A percentile compares a stretch with the other conserved stretches of the same genome.
These are phyloP conservation scores for Drosophila aff. DNA, from an alignment of 1,140 invertebrate genomes.

Conservation along the genomic window DNA sequence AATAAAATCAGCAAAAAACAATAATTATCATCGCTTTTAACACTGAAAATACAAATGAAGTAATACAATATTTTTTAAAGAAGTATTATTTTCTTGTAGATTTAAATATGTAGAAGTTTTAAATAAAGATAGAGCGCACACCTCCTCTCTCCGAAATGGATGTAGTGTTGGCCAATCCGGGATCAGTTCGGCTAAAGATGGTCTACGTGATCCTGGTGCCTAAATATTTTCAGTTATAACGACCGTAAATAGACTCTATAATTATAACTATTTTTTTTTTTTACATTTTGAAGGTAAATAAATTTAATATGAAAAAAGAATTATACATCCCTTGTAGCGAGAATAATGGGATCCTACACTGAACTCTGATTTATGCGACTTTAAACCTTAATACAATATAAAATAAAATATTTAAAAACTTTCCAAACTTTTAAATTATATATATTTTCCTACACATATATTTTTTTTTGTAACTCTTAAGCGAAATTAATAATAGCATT, in stretches of 20 bases:
- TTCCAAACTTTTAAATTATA: background rate
- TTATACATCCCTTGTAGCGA: background rate
- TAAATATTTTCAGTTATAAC: conserved; percentile 76
- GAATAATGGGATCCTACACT: background rate
- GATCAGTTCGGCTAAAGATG: conserved; percentile 96
- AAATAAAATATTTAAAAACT: background rate
- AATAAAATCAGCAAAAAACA: conserved; percentile 34
- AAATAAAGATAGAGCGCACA: conserved; percentile 62
- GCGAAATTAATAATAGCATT: background rate
- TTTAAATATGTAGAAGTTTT: conserved; percentile 11
- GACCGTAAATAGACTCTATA: conserved; percentile 6
- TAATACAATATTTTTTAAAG: conserved; percentile 9
- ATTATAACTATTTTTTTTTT: background rate
- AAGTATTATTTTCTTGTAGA: conserved; percentile 9
- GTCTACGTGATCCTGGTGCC: conserved; percentile 90
- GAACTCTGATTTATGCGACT: too few species aligned
- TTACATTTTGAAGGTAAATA: background rate
- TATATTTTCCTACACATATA: background rate
- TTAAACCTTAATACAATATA: background rate
- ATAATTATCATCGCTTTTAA: conserved; percentile 4
- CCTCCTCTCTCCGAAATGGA: conserved; percentile 88
- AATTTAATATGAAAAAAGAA: background rate
- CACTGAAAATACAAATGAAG: conserved; percentile 28
- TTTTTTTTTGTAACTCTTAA: background rate
- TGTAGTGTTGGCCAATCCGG: conserved; percentile 98